A percentile compares a stretch with the other conserved stretches of the same genome.
Evolutionary conservation across 2,888 invertebrate species (phyloP).

Genomic region (Tachina fera): DNA sequence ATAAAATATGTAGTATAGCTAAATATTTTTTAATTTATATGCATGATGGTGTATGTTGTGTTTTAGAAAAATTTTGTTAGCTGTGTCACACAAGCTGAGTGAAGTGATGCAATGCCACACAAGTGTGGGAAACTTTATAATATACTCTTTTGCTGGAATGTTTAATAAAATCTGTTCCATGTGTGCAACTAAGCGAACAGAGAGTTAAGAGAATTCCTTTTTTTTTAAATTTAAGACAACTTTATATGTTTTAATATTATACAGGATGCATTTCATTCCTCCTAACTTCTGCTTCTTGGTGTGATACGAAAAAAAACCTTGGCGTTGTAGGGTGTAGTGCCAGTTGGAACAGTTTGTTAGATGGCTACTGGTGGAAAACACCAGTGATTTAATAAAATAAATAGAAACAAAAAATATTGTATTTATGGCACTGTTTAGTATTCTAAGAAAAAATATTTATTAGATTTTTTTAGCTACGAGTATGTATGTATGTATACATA

Average conservation of each 20-base stretch:
- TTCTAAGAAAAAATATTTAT: constrained; percentile 40
- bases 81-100: constrained; percentile 21
- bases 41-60: neutral
- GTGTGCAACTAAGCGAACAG: constrained; percentile 6
- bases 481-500: neutral
- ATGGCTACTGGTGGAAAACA: neutral
- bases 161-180: constrained; percentile 7
- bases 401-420: constrained; percentile 22
- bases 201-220: constrained; percentile 24
- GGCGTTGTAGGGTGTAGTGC: neutral
- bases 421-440: constrained; percentile 31
- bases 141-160: constrained; percentile 16
- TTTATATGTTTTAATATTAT: neutral
- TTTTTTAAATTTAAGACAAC: neutral
- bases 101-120: constrained; percentile 57
- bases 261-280: neutral
- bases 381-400: constrained; percentile 16
- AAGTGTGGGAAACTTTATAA: constrained; percentile 56
- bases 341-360: constrained; percentile 2
- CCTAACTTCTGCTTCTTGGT: neutral
- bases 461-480: neutral
- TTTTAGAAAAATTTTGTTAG: constrained; percentile 10
- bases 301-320: neutral
- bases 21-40: neutral
- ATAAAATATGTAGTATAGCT: neutral